Base-by-base conservation (phyloP, 1,140 invertebrate genomes). In the Drosophila santomea region DNA sequence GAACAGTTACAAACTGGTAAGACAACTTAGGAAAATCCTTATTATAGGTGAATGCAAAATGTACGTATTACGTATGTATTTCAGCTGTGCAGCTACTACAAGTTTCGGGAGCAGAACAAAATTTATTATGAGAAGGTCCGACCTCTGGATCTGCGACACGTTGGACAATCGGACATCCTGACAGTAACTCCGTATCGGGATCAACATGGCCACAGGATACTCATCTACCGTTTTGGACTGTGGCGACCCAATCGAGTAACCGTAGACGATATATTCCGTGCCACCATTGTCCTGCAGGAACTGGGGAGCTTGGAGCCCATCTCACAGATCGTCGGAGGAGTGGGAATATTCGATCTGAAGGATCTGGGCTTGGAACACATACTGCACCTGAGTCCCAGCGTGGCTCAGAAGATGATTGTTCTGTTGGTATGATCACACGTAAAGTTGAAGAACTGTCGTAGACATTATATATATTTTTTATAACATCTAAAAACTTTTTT, bases 1-100 rank as follows among this genome's bases (percentile, higher is more conserved):
- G 90, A 93, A 95, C 72, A 96, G 97, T 0, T 96, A 98, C 92
- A 95, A 95, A 93, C 93, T 98, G 94, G 96, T 97, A 92, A 64
- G 56, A 25, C 25, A 0, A 4, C 25, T 25, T 25, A 25, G 4
- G 4, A 25, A 20, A 20, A 20, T 20, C 20, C 2, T 2, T 20
- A 20, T 20, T 20, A 20, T 20, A 20, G 20, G 0, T 2, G 20
- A 2, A 20, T 20, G 20, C 20, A 20, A 20, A 20, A 20, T 20
- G 1, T 20, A 20, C 20, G 20, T 20, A 20, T 20, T 20, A 20
- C 20, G 20, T 20, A 20, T 20, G 20, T 1, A 20, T 20, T 93
- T 44, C 92, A 97, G 96, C 92, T 97, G 64, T 95, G 95, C 36
- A 96, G 95, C 77, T 97, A 97, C 82, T 95, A 95, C 77, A 93